Evolutionary conservation across 1,140 invertebrate genomes (phyloP), one percentile per base, ranked within the genome.

Genomic region (Danaus plexippus): DNA sequence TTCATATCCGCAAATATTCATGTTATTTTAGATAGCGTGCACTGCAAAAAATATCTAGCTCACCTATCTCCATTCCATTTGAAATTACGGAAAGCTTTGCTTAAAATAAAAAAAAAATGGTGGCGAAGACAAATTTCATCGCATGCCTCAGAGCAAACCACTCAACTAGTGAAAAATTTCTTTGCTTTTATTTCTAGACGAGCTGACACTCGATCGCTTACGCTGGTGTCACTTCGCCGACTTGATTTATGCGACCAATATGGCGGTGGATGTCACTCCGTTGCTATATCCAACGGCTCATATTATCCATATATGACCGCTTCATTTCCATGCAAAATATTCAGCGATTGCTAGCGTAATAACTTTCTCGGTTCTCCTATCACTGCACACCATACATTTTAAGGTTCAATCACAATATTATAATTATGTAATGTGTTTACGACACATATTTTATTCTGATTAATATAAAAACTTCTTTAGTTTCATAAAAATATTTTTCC

Each of bases 181-280:
- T 63, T 71, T 77, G 75, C 75, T 86, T 86, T 84, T 86, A 86
- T 84, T 83, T 80, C 75, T 73, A 71, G 68, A 69, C 72, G 67
- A 65, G 65, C 69, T 75, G 80, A 83, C 83, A 86, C 73, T 75
- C 80, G 83, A 84, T 86, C 77, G 80, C 79, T 84, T 84, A 83
- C 76, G 71, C 74, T 64, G 67, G 70, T 72, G 80, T 83, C 80
- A 83, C 80, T 78, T 81, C 71, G 64, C 66, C 66, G 67, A 75
- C 75, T 81, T 87, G 84, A 87, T 87, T 87, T 87, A 85, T 87
- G 80, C 80, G 72, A 74, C 76, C 78, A 85, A 85, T 85, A 87
- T 85, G 84, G 84, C 79, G 61, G 71, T 66, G 63, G 59, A 70
- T 77, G 83, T 83, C 83, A 82, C 67, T 81, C 77, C 70, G 48